Evolutionary conservation across 1,140 invertebrate genomes (phyloP).

Genomic region (Lucilia sericata): DNA sequence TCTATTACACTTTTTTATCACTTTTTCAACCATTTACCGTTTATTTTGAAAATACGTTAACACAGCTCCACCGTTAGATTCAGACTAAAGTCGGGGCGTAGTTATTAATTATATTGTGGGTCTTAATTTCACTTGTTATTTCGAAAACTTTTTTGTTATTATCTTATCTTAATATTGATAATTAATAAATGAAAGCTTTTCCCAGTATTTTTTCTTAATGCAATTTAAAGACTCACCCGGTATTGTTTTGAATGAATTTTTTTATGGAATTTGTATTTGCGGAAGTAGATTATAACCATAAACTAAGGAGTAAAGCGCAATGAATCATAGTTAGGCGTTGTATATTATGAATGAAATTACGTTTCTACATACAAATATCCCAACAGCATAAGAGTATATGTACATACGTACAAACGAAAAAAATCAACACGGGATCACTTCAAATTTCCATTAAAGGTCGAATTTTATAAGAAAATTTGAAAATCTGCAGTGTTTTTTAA

Average conservation of each 20-base stretch:
- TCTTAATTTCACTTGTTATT: slow-evolving; percentile 54
- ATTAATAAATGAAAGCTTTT: not conserved
- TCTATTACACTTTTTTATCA: slow-evolving; percentile 7
- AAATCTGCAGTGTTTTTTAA: too few relatives aligned
- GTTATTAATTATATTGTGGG: slow-evolving; percentile 51
- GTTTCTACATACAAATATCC: too few relatives aligned
- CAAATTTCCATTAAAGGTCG: too few relatives aligned
- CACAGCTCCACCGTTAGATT: slow-evolving; percentile 59
- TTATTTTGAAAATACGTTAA: slow-evolving; percentile 59
- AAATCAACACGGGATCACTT: too few relatives aligned
- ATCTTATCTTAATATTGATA: slow-evolving; percentile 28
- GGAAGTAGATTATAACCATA: not conserved
- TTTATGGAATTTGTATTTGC: not conserved
- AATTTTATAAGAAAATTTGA: too few relatives aligned
- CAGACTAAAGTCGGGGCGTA: slow-evolving; percentile 64
- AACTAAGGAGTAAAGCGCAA: not conserved
- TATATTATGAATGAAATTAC: too few relatives aligned
- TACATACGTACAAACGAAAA: too few relatives aligned
- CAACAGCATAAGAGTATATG: too few relatives aligned
- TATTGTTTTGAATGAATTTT: not conserved
- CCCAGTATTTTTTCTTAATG: not conserved
- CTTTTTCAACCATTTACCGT: slow-evolving; percentile 51
- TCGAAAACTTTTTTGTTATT: not conserved
- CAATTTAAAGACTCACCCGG: not conserved
- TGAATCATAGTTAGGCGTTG: not conserved